Evolutionary conservation across 37 sponge, comb jelly and placozoan genomes (phyloP), one percentile per base, ranked within the genome.

Genomic region (Diacarnus erythraeanus): DNA sequence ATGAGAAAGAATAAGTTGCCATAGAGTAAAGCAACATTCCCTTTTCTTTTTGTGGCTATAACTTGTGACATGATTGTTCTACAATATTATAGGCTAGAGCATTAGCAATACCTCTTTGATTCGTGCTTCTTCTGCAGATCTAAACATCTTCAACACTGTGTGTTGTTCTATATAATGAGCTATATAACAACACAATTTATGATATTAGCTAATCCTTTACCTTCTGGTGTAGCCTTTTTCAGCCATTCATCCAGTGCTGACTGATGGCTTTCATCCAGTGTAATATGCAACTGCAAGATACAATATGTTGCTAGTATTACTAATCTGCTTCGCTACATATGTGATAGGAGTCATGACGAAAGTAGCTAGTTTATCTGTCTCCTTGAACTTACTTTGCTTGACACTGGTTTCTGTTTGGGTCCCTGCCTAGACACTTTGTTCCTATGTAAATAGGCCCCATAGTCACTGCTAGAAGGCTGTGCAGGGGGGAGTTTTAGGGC

Each of bases 141-240:
- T 91, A 31, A 91, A 38, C 92, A 91, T 91, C 59, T 80, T 86
- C 47, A 91, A 69, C 5, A 91, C 65, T 31, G 92, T 86, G 37
- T 86, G 80, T 75, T 87, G 87, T 59, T 91, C 92, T 87, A 60
- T 25, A 64, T 0, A 36, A 22, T 29, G 25, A n/a, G n/a, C n/a
- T n/a, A n/a, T n/a, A n/a, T 51, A 31, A 38, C 39, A 64, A 12
- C 3, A 20, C 35, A 73, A 6, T 51, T 42, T 26, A n/a, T 26
- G 18, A 44, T 8, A 25, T 73, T 3, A 10, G 23, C 40, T 18
- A 26, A 42, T 18, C 27, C 17, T 56, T 8, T 54, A 90, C 91
- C 91, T 51, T 86, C 83, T 41, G 87, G 84, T 17, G 80, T 67
- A 33, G 92, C 92, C n/a, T 63, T 34, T 44, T 63, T 0, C 57